A percentile compares a stretch with the other conserved stretches of the same genome.
Conservation (phyloP, 2,797 vertebrate genomes). For the Schizopygopsis pylzovi region DNA sequence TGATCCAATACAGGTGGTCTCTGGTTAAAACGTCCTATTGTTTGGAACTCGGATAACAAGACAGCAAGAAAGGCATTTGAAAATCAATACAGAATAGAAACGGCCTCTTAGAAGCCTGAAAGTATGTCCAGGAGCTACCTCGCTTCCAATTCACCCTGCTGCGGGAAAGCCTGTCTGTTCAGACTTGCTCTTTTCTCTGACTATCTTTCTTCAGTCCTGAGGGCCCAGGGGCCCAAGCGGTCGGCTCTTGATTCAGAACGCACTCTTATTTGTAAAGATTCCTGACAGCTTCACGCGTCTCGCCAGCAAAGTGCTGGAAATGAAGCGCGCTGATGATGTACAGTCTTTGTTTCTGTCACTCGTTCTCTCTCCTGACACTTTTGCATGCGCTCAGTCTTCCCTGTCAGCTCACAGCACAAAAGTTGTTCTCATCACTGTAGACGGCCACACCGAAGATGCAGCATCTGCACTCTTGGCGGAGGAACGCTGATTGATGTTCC, state of each 20-base stretch:
- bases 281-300: slow-evolving; percentile 48
- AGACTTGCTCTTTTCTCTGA: slow-evolving; percentile 28
- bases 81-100: slow-evolving; percentile 53
- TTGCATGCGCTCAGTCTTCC: slow-evolving; percentile 40
- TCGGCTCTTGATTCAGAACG: slow-evolving; percentile 42
- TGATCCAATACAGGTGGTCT: slow-evolving; percentile 29
- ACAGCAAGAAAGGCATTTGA: slow-evolving; percentile 47
- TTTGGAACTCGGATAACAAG: slow-evolving; percentile 56
- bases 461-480: slow-evolving; percentile 34
- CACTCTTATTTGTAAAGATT: slow-evolving; percentile 45
- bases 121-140: slow-evolving; percentile 44
- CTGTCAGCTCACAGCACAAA: slow-evolving; percentile 45
- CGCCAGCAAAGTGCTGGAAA: slow-evolving; percentile 47
- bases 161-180: slow-evolving; percentile 6
- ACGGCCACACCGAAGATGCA: slow-evolving; percentile 39
- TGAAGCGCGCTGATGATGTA: slow-evolving; percentile 45
- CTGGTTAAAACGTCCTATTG: slow-evolving; percentile 35
- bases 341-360: slow-evolving; percentile 50
- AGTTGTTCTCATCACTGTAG: slow-evolving; percentile 42
- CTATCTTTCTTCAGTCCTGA: slow-evolving; percentile 21
- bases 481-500: slow-evolving; percentile 47
- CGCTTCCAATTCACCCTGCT: slow-evolving; percentile 13
- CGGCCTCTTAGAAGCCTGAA: slow-evolving; percentile 34
- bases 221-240: slow-evolving; percentile 12
- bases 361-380: slow-evolving; percentile 37